These are phyloP conservation scores for Acanthococcus lagerstroemiae DNA, from an alignment of 2,888 invertebrate species.

Conservation along the genomic window DNA sequence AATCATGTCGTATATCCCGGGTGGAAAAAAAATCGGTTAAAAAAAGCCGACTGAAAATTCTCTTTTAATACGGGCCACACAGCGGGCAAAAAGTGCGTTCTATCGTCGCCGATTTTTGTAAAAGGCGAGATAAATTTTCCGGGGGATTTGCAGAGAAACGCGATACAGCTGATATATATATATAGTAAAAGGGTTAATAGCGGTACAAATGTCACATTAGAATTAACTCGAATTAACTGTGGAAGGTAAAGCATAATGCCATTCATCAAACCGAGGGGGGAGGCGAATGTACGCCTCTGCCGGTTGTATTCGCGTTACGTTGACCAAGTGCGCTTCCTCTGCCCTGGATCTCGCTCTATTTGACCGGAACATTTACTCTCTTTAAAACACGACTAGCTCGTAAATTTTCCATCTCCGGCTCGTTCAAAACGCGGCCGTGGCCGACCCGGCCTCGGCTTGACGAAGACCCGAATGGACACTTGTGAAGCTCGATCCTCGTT, in stretches of 20 bases:
- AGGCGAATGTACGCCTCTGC: constrained; percentile 16
- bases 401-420: neutral
- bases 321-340: constrained; percentile 1
- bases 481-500: constrained; percentile 12
- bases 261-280: constrained; percentile 21
- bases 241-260: constrained; percentile 24
- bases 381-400: neutral
- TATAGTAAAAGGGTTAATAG: constrained; percentile 30
- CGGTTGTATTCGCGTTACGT: constrained; percentile 10
- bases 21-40: too few species aligned
- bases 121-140: constrained; percentile 19
- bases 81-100: constrained; percentile 16
- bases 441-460: neutral
- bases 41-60: too few species aligned
- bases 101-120: constrained; percentile 21
- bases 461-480: constrained; percentile 13
- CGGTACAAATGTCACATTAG: constrained; percentile 30
- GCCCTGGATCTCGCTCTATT: neutral
- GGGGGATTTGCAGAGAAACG: constrained; percentile 12
- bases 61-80: too few species aligned
- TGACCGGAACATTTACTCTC: constrained; percentile 13
- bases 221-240: constrained; percentile 30
- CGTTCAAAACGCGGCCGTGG: neutral
- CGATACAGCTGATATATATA: too few species aligned
- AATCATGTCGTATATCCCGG: too few species aligned